Base-by-base conservation (phyloP, 2,888 invertebrate genomes). In the Megalurothrips usitatus region DNA sequence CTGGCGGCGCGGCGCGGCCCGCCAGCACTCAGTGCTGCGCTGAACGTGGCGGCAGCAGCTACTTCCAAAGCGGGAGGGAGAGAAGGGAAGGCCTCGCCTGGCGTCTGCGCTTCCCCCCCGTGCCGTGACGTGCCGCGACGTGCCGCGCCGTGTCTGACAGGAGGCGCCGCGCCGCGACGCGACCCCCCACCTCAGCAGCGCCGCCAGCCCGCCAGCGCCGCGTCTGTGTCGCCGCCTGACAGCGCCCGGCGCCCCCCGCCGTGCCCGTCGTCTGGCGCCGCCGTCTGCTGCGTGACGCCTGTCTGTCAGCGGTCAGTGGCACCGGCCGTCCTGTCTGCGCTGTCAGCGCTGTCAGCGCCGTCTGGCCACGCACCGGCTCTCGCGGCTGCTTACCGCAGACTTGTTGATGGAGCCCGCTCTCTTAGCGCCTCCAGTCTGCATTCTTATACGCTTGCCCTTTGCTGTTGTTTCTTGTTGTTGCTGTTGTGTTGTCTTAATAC, bases 1-100 rank as follows among this genome's bases (percentile, higher is more conserved):
- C 19, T n/a, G 63, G n/a, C 68, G n/a, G 23, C n/a, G 23, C 68
- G 23, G 52, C 52, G 12, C 68, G 10, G 68, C 68, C 23, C 11
- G 58, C 68, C 68, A 26, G 34, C 68, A 26, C 68, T 75, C 68
- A 75, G 68, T 75, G 68, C 68, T 75, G 23, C 68, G 68, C 68
- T 75, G 68, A 75, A 26, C 68, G 68, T 26, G 68, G 26, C 68
- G 26, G 68, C 68, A 26, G 68, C 68, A 26, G 26, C 68, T 26
- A 26, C 68, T 26, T 12, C 26, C 23, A 75, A 75, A 75, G 68
- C 68, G 12, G 14, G 4, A 17, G n/a, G 14, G 19, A 2, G 52
- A 3, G 52, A 43, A 43, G 34, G 34, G 34, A 43, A 43, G 34
- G 34, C 34, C 34, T 43, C 34, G 14, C 52, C 52, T 52, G 14